Evolutionary conservation across 2,113 vertebrate species (phyloP).

Genomic region (Erythrocercus mccallii): DNA sequence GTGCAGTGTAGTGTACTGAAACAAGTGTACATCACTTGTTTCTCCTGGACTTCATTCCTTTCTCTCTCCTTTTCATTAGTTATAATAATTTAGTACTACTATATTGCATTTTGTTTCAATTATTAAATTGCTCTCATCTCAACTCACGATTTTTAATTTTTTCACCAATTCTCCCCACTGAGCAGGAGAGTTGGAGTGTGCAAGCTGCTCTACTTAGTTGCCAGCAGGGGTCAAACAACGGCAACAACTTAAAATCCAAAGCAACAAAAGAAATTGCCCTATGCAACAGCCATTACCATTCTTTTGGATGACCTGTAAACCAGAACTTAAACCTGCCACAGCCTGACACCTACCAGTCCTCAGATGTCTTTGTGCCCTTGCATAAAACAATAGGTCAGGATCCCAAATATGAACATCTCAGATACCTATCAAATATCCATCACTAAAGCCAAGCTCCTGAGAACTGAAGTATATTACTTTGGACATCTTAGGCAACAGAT

Average conservation of each 20-base stretch:
- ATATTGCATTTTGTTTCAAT: neutral
- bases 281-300: neutral
- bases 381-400: neutral
- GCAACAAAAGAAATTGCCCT: neutral
- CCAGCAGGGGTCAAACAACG: neutral
- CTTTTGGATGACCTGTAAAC: neutral
- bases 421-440: neutral
- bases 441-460: neutral
- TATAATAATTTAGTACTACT: neutral
- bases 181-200: fast-evolving
- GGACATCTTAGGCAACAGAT: neutral
- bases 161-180: neutral
- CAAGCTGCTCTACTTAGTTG: neutral
- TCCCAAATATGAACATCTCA: neutral
- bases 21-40: neutral
- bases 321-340: neutral
- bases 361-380: neutral
- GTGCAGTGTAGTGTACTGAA: neutral
- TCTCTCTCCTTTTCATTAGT: neutral
- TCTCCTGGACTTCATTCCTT: neutral
- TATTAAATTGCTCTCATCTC: neutral
- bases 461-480: neutral
- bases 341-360: neutral
- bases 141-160: neutral
- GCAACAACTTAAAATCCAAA: neutral